Evolutionary conservation across 1,140 invertebrate genomes (phyloP).

Genomic region (Colletes latitarsis): DNA sequence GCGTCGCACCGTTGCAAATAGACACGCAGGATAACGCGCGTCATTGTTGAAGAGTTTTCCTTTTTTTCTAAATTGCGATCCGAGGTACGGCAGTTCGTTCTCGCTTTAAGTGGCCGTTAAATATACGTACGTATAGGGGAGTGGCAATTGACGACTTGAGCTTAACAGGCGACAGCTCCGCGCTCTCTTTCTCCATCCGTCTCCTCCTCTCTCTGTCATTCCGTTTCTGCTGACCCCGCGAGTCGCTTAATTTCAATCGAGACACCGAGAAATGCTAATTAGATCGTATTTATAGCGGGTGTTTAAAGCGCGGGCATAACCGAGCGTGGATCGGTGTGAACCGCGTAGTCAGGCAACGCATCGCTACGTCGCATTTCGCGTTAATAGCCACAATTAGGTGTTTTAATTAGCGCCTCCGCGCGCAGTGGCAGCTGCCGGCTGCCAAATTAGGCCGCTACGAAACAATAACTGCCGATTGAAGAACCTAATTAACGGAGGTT

Average conservation of each 20-base stretch:
- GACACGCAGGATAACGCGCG: background rate
- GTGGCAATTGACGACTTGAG: constrained; percentile 60
- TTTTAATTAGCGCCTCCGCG: constrained; percentile 80
- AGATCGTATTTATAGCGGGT: constrained; percentile 66
- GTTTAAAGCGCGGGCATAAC: constrained; percentile 63
- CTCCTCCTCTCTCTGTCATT: background rate
- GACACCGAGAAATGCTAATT: constrained; percentile 72
- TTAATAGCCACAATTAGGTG: constrained; percentile 81
- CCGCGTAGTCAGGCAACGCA: constrained; percentile 68
- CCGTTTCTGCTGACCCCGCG: constrained; percentile 15
- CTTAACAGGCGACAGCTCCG: constrained; percentile 52
- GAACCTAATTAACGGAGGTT: constrained; percentile 76
- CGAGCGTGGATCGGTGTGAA: constrained; percentile 73
- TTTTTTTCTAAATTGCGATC: constrained; percentile 12
- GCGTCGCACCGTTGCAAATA: background rate
- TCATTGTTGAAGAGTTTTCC: background rate
- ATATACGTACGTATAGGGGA: constrained; percentile 31
- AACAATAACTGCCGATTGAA: constrained; percentile 80
- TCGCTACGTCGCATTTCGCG: constrained; percentile 76
- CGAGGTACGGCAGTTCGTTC: constrained; percentile 40
- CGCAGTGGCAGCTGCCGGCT: constrained; percentile 74
- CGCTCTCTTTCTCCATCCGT: background rate
- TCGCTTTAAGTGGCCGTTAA: constrained; percentile 58
- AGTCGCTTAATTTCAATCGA: constrained; percentile 66
- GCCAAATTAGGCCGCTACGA: constrained; percentile 77